Conservation (phyloP, 2,113 vertebrate species). For the Myiozetetes cayanensis region DNA sequence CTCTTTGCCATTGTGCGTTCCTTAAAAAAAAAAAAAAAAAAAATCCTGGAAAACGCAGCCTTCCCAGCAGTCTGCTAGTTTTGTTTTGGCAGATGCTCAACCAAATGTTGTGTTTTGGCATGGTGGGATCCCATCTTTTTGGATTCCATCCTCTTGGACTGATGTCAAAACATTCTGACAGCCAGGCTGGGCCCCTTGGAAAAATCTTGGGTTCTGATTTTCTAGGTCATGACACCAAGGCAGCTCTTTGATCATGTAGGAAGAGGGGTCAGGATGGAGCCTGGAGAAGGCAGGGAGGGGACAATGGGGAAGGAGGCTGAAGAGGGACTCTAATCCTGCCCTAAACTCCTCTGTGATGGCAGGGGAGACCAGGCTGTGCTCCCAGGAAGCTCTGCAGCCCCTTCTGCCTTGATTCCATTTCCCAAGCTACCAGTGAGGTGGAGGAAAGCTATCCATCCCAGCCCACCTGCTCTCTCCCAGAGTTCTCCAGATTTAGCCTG, state of each 20-base stretch:
- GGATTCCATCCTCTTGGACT: not conserved
- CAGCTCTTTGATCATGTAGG: not conserved
- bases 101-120: slow-evolving; percentile 29
- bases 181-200: not conserved
- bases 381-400: not conserved
- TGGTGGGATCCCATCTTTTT: not conserved
- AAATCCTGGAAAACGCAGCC: not conserved
- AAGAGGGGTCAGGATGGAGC: not conserved
- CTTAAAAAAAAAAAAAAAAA: not conserved
- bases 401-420: not conserved
- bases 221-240: fast-evolving
- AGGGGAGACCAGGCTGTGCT: fast-evolving
- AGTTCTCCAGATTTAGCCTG: not conserved
- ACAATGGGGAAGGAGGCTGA: not conserved
- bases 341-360: not conserved
- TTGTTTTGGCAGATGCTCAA: slow-evolving; percentile 40
- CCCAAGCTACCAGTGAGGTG: not conserved
- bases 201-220: not conserved
- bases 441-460: not conserved
- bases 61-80: slow-evolving; percentile 29
- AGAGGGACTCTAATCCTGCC: not conserved
- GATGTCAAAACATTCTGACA: not conserved
- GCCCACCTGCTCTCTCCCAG: not conserved
- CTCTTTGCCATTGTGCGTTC: not conserved
- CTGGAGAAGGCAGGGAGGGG: not conserved